phyloP scores from a whole-genome alignment of 2,888 invertebrate genomes.

The Oscheius sp. region DNA sequence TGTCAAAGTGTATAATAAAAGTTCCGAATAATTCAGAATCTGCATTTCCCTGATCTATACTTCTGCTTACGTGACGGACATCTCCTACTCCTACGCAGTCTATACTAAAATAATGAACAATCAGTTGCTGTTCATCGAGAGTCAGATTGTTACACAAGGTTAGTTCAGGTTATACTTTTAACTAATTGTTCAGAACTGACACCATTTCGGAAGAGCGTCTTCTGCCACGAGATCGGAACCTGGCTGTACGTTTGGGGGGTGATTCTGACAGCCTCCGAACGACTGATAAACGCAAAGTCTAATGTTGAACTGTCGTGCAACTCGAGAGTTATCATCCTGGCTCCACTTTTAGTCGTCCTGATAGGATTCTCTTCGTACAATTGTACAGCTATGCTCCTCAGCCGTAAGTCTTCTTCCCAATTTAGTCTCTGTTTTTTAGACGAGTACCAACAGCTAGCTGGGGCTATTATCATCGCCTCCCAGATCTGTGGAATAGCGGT shows the following conservation, averaged over 20 bases:
- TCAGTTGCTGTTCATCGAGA: not conserved
- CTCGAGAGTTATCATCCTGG: no score
- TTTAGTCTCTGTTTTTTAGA: no score
- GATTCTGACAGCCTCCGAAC: conserved; percentile 3
- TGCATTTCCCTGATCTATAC: not conserved
- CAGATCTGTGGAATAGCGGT: no score
- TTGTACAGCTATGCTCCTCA: no score
- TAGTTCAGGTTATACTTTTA: not conserved
- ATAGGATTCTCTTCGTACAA: no score
- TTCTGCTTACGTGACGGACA: not conserved
- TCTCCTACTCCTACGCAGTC: not conserved
- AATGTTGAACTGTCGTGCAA: no score
- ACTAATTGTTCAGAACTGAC: not conserved
- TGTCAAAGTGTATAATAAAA: not conserved
- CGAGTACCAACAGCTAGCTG: no score
- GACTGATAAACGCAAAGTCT: not conserved
- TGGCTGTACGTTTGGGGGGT: conserved; percentile 12
- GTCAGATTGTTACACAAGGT: not conserved
- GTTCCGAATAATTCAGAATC: not conserved
- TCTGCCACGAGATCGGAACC: conserved; percentile 6
- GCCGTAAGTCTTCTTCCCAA: no score
- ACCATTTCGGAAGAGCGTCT: not conserved
- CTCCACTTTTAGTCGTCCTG: no score
- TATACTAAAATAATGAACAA: not conserved
- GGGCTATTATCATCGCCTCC: no score